These are phyloP conservation scores for Rhynchophorus ferrugineus DNA, from an alignment of 1,140 invertebrate species.

Conservation along the genomic window DNA sequence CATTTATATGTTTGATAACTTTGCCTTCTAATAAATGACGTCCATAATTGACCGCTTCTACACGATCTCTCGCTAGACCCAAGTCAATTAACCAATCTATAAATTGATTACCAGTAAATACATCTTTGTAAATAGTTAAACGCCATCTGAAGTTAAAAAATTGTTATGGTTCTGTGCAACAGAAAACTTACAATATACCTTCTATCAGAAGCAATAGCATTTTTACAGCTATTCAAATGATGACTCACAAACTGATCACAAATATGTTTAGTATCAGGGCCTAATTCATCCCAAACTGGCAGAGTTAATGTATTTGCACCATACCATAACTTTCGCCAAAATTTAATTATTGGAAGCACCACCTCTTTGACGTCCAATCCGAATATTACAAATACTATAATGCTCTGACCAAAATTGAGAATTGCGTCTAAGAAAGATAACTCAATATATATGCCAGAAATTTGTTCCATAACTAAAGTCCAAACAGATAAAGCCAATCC, in stretches of 20 bases:
- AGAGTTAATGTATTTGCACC: slow-evolving; percentile 62
- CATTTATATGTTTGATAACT: slow-evolving; percentile 73
- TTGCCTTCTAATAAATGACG: slow-evolving; percentile 72
- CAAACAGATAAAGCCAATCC: slow-evolving; percentile 79
- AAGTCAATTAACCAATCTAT: slow-evolving; percentile 79
- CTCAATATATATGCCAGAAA: slow-evolving; percentile 84
- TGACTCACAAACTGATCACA: slow-evolving; percentile 85
- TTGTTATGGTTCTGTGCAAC: neutral
- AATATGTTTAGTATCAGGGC: slow-evolving; percentile 68
- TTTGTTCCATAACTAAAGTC: slow-evolving; percentile 75
- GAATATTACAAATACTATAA: slow-evolving; percentile 79
- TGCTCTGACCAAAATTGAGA: slow-evolving; percentile 80
- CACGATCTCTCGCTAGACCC: slow-evolving; percentile 64
- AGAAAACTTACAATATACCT: slow-evolving; percentile 39
- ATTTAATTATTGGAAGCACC: slow-evolving; percentile 56
- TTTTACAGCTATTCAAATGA: slow-evolving; percentile 72
- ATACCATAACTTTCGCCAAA: slow-evolving; percentile 55
- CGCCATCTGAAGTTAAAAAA: slow-evolving; percentile 51
- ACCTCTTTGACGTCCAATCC: slow-evolving; percentile 71
- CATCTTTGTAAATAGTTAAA: slow-evolving; percentile 63
- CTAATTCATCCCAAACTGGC: slow-evolving; percentile 65
- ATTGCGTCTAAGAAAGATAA: slow-evolving; percentile 84
- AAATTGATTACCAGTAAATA: slow-evolving; percentile 76
- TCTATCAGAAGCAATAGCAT: slow-evolving; percentile 68
- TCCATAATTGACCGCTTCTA: slow-evolving; percentile 76